phyloP scores from a whole-genome alignment of 2,888 invertebrate genomes.

The Brenthis daphne region DNA sequence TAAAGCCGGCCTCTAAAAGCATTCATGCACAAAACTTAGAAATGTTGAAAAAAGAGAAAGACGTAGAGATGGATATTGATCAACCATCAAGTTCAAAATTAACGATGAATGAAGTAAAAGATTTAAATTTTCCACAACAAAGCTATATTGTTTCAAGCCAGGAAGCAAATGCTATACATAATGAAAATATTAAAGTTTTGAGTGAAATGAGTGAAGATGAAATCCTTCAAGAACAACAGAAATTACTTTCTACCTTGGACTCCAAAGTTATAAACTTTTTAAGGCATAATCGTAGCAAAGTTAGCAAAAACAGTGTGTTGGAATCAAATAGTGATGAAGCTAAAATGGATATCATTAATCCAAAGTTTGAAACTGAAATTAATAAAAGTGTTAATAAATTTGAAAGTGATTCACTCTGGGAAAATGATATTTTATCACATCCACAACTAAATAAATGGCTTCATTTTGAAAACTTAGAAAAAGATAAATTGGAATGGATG shows the following conservation, averaged over 20 bases:
- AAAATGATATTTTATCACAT: slow-evolving; percentile 82
- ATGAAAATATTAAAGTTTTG: slow-evolving; percentile 86
- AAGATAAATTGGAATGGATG: slow-evolving; percentile 95
- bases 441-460: slow-evolving; percentile 88
- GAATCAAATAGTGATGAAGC: slow-evolving; percentile 41
- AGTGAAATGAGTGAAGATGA: slow-evolving; percentile 87
- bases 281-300: slow-evolving; percentile 50
- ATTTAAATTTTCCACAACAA: slow-evolving; percentile 54
- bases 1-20: slow-evolving; percentile 61
- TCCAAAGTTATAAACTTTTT: slow-evolving; percentile 87
- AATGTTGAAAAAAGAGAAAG: slow-evolving; percentile 40
- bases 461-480: slow-evolving; percentile 93
- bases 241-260: slow-evolving; percentile 84
- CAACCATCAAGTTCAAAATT: slow-evolving; percentile 41
- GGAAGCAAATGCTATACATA: slow-evolving; percentile 85
- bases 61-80: slow-evolving; percentile 58
- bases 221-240: slow-evolving; percentile 87
- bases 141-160: slow-evolving; percentile 75
- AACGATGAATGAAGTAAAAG: slow-evolving; percentile 33
- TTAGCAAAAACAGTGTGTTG: slow-evolving; percentile 8
- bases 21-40: slow-evolving; percentile 77
- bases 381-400: slow-evolving; percentile 26
- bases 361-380: slow-evolving; percentile 14
- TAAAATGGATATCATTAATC: slow-evolving; percentile 56
- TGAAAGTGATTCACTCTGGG: slow-evolving; percentile 62